Evolutionary conservation across 2,888 invertebrate species (phyloP), one percentile per base, ranked within the genome.

Genomic region (Zelleria hepariella): DNA sequence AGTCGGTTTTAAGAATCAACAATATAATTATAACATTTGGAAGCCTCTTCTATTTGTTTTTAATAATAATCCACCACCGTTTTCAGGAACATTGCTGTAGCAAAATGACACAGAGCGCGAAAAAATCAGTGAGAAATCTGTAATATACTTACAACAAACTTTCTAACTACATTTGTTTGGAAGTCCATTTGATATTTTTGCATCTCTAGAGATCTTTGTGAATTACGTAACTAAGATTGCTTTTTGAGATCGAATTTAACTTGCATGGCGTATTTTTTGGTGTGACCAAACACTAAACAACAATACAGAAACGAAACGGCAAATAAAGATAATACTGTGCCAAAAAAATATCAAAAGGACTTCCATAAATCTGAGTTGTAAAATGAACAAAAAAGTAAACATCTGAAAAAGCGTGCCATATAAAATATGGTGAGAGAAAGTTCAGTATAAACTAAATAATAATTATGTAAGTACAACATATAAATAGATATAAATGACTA

Each of bases 381-480:
- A 75, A n/a, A n/a, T n/a, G n/a, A n/a, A n/a, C 73, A 59, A 68
- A 71, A 87, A 87, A 87, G 88, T 88, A 88, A 88, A 88, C 88
- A 88, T 88, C 88, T 88, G 87, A 80, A 88, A 86, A 88, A 86
- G 88, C 88, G 87, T 88, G 88, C 87, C 87, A 75, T 76, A 62
- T 74, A 81, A 77, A n/a, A 24, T 25, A 73, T 76, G 71, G 83
- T 81, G 82, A 78, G 75, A 15, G 32, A 10, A 75, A 73, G 76
- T 77, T 78, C 75, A 82, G 85, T 47, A 24, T 20, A 26, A 56
- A 24, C n/a, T 24, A 58, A 49, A 57, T 59, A 61, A 59, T 54
- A n/a, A n/a, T n/a, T n/a, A 51, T 42, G 85, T 87, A 88, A 86
- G 86, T 88, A 88, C 86, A 80, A 85, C 80, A 82, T 73, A 87